Evolutionary conservation across 2,888 invertebrate species (phyloP).

Genomic region (Chloromyia formosa): DNA sequence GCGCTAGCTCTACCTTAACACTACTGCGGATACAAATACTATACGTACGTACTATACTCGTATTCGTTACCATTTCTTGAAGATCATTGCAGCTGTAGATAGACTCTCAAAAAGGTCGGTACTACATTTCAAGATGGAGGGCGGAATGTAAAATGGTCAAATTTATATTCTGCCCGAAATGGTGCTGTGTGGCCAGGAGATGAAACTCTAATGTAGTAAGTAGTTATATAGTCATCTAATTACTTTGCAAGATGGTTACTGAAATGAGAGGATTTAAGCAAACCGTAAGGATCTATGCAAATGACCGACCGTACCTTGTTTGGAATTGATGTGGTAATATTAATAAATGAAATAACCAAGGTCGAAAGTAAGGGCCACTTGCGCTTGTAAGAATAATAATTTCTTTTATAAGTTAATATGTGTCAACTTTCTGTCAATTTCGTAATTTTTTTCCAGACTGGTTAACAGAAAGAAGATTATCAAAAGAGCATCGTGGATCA

Average conservation of each 20-base stretch:
- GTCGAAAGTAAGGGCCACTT: too few species aligned
- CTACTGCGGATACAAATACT: neutral
- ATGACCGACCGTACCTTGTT: too few species aligned
- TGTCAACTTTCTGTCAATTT: too few species aligned
- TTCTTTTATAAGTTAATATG: too few species aligned
- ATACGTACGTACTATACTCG: neutral
- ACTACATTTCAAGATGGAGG: neutral
- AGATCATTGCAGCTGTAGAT: slow-evolving; percentile 7
- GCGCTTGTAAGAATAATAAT: too few species aligned
- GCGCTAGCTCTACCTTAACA: slow-evolving; percentile 1
- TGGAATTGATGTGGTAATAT: too few species aligned
- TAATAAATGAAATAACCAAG: too few species aligned
- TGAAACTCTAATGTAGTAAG: neutral
- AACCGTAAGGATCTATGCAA: too few species aligned
- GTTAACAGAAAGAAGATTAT: too few species aligned
- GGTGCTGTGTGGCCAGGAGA: neutral
- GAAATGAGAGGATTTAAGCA: too few species aligned
- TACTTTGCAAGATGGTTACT: neutral
- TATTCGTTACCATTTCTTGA: neutral
- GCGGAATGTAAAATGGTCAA: neutral
- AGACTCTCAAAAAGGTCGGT: neutral
- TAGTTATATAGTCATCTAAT: neutral
- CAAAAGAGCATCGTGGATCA: too few species aligned
- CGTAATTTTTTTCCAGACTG: too few species aligned
- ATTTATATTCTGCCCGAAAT: neutral